Percentiles rank a stretch among this genome's conserved stretches.
Conservation (phyloP, 2,888 invertebrate genomes). For the Gymnocheta viridis region DNA sequence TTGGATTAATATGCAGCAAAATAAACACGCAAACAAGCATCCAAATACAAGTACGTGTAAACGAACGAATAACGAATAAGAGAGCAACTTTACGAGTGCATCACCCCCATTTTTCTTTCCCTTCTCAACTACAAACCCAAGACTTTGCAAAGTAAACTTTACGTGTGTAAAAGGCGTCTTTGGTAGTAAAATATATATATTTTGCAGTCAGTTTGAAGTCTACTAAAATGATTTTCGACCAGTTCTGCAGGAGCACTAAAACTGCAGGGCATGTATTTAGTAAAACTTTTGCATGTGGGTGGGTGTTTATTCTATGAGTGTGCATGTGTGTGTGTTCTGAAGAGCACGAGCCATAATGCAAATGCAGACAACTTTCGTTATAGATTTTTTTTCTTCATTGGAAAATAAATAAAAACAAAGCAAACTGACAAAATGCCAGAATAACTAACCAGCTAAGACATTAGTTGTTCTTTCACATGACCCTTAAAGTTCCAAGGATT, state of each 20-base stretch:
- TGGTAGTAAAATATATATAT: too few relatives aligned
- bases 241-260: neutral
- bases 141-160: too few relatives aligned
- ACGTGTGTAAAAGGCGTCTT: too few relatives aligned
- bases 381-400: neutral
- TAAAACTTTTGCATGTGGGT: neutral
- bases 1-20: too few relatives aligned
- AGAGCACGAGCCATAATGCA: neutral
- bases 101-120: too few relatives aligned
- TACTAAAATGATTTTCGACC: too few relatives aligned
- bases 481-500: constrained; percentile 46
- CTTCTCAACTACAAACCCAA: too few relatives aligned
- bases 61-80: too few relatives aligned
- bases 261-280: neutral
- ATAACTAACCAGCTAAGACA: neutral
- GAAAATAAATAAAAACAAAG: neutral
- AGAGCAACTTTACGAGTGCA: too few relatives aligned
- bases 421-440: neutral
- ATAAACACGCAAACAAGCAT: too few relatives aligned
- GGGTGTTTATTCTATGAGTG: neutral
- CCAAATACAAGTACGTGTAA: too few relatives aligned
- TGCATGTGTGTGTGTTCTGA: neutral
- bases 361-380: neutral
- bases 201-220: too few relatives aligned
- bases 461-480: constrained; percentile 25